Evolutionary conservation across 64 coral and sea anemone genomes (phyloP), one percentile per base, ranked within the genome.

Genomic region (Pocillopora verrucosa): DNA sequence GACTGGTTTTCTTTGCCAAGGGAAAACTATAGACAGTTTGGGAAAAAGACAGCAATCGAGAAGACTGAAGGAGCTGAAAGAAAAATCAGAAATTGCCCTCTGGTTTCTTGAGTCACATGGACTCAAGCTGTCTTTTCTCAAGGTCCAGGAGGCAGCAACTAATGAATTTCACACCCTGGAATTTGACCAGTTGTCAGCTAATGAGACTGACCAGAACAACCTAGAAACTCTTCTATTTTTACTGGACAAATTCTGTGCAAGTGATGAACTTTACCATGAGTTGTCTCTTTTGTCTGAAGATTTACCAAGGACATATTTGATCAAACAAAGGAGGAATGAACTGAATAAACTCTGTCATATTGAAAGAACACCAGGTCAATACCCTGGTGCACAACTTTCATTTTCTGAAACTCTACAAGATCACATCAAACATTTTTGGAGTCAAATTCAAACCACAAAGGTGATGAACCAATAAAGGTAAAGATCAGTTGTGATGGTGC

Each of bases 401-500:
- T 93, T 93, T 89, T 22, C 60, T 56, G 73, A 82, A 36, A 93
- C 92, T 19, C 77, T 89, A 41, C 59, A 89, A 89, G 78, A 89
- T 19, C 86, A 93, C 73, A 84, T 89, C 67, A 84, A 24, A 12
- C 76, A 30, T 83, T 88, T 41, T 30, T 75, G 51, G 58, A 93
- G 9, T 34, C 56, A 22, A 80, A 93, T 82, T 87, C 77, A 13
- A 80, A 88, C 41, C n/a, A 89, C 67, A 24, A 14, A 41, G 0
- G 34, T 24, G 75, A 89, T 76, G 78, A 89, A 14, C 72, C 86
- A 58, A 89, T 93, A 16, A 93, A 65, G 51, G 92, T 93, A 26
- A 93, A 93, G 74, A 88, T 93, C 26, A 92, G 90, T 67, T 65
- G 82, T 56, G 90, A 92, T 80, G 90, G 90, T 25, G 90, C 90